Evolutionary conservation across 2,113 vertebrate genomes (phyloP).

Genomic region (Otocyon megalotis): DNA sequence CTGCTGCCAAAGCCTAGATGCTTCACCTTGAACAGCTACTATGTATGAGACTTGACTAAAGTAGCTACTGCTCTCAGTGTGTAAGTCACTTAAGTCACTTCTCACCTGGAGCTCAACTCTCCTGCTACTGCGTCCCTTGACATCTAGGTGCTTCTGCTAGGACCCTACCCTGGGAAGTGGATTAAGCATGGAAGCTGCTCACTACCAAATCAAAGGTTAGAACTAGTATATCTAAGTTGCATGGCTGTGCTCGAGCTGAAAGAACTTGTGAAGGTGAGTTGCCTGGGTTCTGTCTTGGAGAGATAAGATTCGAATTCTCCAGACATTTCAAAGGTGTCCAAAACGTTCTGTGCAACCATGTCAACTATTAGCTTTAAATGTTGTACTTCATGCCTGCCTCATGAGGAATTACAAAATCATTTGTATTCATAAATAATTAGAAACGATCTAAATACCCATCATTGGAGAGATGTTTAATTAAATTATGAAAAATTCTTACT

Average conservation of each 20-base stretch:
- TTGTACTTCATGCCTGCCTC: not conserved
- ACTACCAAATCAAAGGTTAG: not conserved
- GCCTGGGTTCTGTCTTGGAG: not conserved
- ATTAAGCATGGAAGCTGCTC: not conserved
- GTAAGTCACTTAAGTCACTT: not conserved
- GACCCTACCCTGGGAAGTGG: not conserved
- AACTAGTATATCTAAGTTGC: not conserved
- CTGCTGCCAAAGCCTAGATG: not conserved
- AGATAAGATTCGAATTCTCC: not conserved
- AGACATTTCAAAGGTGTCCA: not conserved
- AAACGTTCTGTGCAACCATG: not conserved
- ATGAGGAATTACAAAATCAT: not conserved
- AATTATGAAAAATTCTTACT: not conserved
- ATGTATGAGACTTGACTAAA: not conserved
- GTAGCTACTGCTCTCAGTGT: not conserved
- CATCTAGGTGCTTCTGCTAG: not conserved
- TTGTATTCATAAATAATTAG: not conserved
- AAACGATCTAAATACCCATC: not conserved
- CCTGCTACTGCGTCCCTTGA: not conserved
- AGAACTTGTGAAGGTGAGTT: not conserved
- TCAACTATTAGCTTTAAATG: not conserved
- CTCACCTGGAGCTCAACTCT: not conserved
- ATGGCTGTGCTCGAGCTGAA: not conserved
- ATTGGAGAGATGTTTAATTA: slow-evolving; percentile 8
- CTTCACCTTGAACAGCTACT: not conserved